Conservation (phyloP, 2,113 vertebrate genomes). For the Vulpes lagopus region DNA sequence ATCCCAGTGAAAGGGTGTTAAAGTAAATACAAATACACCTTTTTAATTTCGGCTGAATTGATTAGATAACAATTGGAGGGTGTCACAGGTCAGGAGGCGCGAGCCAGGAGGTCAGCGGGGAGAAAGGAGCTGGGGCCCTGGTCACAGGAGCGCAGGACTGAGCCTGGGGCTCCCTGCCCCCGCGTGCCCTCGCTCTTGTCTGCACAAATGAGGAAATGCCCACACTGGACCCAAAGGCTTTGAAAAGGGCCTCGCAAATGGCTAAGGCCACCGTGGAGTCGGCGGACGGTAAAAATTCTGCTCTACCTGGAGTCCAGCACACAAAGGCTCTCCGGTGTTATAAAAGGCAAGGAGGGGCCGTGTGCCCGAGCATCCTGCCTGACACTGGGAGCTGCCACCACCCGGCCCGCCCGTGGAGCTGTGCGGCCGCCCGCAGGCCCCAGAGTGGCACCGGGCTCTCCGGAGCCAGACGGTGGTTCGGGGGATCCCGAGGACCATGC, state of each 20-base stretch:
- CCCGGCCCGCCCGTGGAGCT: background rate
- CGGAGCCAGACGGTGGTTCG: rapidly evolving
- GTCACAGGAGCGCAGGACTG: slow-evolving; percentile 80
- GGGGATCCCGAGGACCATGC: rapidly evolving
- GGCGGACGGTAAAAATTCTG: slow-evolving; percentile 51
- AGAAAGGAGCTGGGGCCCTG: slow-evolving; percentile 83
- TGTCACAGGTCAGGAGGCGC: slow-evolving; percentile 88
- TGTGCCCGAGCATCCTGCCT: background rate
- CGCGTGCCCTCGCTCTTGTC: slow-evolving; percentile 78
- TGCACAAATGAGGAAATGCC: slow-evolving; percentile 85
- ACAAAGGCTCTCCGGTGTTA: background rate
- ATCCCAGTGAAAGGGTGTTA: slow-evolving; percentile 83
- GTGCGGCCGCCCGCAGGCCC: background rate
- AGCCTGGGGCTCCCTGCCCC: slow-evolving; percentile 53
- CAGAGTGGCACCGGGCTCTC: rapidly evolving
- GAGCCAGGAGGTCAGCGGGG: slow-evolving; percentile 84
- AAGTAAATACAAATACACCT: slow-evolving; percentile 89
- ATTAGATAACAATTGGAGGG: slow-evolving; percentile 89
- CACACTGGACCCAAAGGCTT: slow-evolving; percentile 65
- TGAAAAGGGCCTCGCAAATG: slow-evolving; percentile 69
- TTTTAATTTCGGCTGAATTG: slow-evolving; percentile 90
- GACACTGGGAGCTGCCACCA: background rate
- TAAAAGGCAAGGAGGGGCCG: background rate
- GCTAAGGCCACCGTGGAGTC: slow-evolving; percentile 52
- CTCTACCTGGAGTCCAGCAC: slow-evolving; percentile 60